phyloP scores from a whole-genome alignment of 2,113 vertebrate species.

The Neolamprologus hecqui region DNA sequence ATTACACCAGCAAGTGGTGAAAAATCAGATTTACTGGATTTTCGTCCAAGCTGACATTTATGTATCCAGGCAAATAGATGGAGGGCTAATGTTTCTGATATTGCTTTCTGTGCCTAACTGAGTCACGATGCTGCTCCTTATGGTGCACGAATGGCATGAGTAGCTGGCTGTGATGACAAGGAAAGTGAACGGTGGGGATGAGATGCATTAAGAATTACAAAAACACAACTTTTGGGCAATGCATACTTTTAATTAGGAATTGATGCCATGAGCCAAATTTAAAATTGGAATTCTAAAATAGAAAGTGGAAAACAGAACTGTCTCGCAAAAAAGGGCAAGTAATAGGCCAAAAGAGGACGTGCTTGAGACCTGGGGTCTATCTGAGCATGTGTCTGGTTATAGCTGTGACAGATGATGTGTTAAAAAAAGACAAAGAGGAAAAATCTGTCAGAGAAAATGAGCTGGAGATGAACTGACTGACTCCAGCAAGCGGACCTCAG shows the following conservation, averaged over 20 bases:
- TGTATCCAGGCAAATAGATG: not conserved
- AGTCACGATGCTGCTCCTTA: not conserved
- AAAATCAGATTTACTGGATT: not conserved
- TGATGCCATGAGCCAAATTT: not conserved
- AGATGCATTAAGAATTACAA: not conserved
- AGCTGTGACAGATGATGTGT: not conserved
- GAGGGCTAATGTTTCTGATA: not conserved
- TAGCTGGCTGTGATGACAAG: not conserved
- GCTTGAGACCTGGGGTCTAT: not conserved
- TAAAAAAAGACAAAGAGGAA: not conserved
- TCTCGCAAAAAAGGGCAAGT: not conserved
- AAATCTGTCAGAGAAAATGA: not conserved
- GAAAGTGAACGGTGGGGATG: not conserved
- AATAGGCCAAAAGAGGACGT: not conserved
- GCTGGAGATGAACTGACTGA: not conserved
- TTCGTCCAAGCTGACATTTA: not conserved
- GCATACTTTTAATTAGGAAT: not conserved
- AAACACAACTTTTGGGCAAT: not conserved
- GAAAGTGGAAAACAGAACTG: not conserved
- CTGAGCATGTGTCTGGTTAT: not conserved
- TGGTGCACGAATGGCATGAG: not conserved
- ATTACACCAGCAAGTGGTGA: rapidly evolving
- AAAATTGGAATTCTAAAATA: not conserved
- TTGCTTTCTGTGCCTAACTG: not conserved
- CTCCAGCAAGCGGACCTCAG: not conserved